Base-by-base conservation (phyloP, 2,113 vertebrate species). In the Pontoporia blainvillei region DNA sequence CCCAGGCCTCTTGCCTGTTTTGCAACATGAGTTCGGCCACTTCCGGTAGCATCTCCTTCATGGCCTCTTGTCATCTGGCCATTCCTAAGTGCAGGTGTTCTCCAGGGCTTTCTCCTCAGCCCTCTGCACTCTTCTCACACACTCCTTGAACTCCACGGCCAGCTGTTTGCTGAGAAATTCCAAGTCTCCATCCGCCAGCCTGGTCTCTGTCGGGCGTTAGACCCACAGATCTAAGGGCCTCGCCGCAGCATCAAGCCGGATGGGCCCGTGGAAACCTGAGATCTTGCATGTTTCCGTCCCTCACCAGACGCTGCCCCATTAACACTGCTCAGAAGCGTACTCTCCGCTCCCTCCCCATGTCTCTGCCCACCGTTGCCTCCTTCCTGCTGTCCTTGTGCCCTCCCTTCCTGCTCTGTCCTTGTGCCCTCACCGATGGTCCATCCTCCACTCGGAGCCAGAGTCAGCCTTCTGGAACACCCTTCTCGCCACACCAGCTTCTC, bases 21-120 rank as follows among this genome's bases (percentile, higher is more conserved):
- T 27, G 57, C 17, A 31, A 4, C 20, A 7, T 62, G 64, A 49
- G 25, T 27, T 29, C 8, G 23, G 86, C 61, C 87, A 2, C 57
- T 39, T 49, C 57, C 2, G 0, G 15, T 41, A 3, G 1, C 27
- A 0, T 8, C 64, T 72, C 36, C 20, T 49, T 8, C 49, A 20
- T 8, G 13, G n/a, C 20, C 23, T 4, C 9, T 13, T 7, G 4
- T 17, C 9, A 25, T 59, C 41, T 15, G 25, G 34, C 31, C 3
- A 1, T 10, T 46, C 49, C 72, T 25, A 10, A 34, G 23, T 39
- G 54, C 8, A 0, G 29, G 25, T 29, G 6, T 44, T 20, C 46
- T 59, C 46, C 36, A 21, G 54, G 66, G n/a, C 8, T 18, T 46
- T 6, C 52, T 57, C 66, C 59, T n/a, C n/a, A n/a, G 31, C 59